These are phyloP conservation scores for Phlogophora meticulosa DNA, from an alignment of 2,888 invertebrate species.

Conservation along the genomic window DNA sequence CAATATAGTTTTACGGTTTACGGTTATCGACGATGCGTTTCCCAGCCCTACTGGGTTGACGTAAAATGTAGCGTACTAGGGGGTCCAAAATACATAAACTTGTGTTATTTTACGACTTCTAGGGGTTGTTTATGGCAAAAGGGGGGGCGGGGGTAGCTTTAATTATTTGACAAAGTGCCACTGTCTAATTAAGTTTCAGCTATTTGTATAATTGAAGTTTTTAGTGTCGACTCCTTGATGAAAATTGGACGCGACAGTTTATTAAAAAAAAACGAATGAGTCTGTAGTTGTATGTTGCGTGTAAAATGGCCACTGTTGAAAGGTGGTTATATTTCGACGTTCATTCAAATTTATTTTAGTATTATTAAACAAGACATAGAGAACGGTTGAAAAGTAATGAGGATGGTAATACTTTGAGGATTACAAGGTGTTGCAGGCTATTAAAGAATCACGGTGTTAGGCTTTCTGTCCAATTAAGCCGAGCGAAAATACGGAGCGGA, in stretches of 20 bases:
- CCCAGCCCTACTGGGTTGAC: constrained; percentile 60
- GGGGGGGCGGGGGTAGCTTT: constrained; percentile 67
- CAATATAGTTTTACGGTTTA: constrained; percentile 53
- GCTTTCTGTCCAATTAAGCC: no score
- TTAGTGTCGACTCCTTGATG: constrained; percentile 46
- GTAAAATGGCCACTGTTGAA: constrained; percentile 17
- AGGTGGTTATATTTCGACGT: neutral
- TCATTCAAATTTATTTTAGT: neutral
- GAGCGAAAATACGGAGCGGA: no score
- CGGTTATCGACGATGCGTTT: constrained; percentile 52
- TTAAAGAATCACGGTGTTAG: neutral
- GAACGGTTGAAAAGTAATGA: neutral
- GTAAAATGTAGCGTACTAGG: constrained; percentile 63
- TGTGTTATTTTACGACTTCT: constrained; percentile 77
- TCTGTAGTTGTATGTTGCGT: constrained; percentile 9
- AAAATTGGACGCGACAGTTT: constrained; percentile 38
- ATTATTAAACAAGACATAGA: neutral
- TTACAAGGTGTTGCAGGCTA: neutral
- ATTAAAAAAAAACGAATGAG: constrained; percentile 19
- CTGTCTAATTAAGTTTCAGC: constrained; percentile 67
- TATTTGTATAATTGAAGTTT: constrained; percentile 66
- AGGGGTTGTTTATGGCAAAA: constrained; percentile 76
- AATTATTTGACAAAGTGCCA: constrained; percentile 72
- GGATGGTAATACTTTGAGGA: neutral
- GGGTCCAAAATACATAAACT: constrained; percentile 72